These are phyloP conservation scores for Manacus vitellinus DNA, from an alignment of 2,113 vertebrate species.

Conservation along the genomic window DNA sequence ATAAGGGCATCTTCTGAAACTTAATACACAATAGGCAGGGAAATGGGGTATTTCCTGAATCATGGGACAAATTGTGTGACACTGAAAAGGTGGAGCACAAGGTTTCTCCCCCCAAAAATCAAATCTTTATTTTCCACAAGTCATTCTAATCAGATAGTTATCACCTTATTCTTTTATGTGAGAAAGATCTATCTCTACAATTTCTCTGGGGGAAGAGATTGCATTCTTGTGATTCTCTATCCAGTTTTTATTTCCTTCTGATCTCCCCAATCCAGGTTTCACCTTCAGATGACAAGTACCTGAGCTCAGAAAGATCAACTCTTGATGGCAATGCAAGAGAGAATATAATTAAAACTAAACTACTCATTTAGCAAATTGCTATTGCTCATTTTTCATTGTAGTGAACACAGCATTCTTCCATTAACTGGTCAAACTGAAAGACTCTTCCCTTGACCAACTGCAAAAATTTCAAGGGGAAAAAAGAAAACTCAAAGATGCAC, in stretches of 20 bases:
- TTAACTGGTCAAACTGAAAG: background rate
- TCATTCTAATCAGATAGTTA: background rate
- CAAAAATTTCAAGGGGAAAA: background rate
- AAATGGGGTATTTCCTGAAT: background rate
- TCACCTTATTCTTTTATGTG: rapidly evolving
- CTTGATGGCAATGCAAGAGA: background rate
- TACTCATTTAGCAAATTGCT: background rate
- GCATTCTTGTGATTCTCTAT: background rate
- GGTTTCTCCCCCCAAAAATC: background rate
- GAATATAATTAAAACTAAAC: background rate
- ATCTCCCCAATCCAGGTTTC: background rate
- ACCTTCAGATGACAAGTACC: background rate
- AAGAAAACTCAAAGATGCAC: background rate
- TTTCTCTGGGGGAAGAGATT: background rate
- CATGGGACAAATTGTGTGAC: background rate
- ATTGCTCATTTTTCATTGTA: background rate
- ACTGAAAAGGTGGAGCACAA: background rate
- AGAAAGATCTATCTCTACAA: background rate
- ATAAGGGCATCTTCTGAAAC: background rate
- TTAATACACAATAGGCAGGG: background rate
- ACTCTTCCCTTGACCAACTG: background rate
- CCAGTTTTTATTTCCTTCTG: background rate
- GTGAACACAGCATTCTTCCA: background rate
- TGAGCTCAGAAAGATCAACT: background rate
- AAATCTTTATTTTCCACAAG: background rate